Evolutionary conservation across 92 coral and sea anemone genomes (phyloP).

Genomic region (Virgularia gustaviana): DNA sequence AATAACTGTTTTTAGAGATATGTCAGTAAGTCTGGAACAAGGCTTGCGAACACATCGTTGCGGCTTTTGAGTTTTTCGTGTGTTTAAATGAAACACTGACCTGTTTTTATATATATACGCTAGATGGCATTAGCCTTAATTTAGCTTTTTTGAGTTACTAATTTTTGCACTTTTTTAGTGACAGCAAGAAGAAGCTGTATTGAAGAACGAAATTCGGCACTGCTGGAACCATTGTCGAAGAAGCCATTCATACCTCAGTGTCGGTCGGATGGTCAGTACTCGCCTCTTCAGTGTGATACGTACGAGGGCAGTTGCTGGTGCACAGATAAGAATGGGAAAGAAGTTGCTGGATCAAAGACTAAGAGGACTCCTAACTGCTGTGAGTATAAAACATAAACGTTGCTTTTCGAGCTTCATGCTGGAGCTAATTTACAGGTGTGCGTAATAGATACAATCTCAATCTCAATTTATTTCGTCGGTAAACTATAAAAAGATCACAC

Average conservation of each 20-base stretch:
- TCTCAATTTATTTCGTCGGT: too few species aligned
- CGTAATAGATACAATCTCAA: slow-evolving; percentile 9
- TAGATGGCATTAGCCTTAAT: too few species aligned
- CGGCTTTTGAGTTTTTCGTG: too few species aligned
- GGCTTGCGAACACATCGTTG: too few species aligned
- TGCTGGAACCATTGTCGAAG: slow-evolving; percentile 1
- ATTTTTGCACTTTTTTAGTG: not conserved
- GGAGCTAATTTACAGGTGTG: not conserved
- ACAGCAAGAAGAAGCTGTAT: slow-evolving; percentile 1
- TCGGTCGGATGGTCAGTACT: slow-evolving; percentile 74
- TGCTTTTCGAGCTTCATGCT: not conserved
- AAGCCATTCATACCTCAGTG: slow-evolving; percentile 78
- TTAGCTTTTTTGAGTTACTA: not conserved
- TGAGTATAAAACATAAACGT: too few species aligned
- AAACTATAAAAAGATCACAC: too few species aligned
- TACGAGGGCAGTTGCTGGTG: slow-evolving; percentile 89
- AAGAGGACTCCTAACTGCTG: slow-evolving; percentile 46
- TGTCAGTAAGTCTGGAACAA: too few species aligned
- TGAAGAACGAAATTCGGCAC: slow-evolving; percentile 4
- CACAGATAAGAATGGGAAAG: slow-evolving; percentile 59
- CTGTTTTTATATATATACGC: too few species aligned
- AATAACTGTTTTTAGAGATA: too few species aligned
- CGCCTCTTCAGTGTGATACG: slow-evolving; percentile 83
- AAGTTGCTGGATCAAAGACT: slow-evolving; percentile 57
- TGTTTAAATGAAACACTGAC: too few species aligned